Conservation (phyloP, 92 coral and sea anemone species). For the Palythoa grandiflora region DNA sequence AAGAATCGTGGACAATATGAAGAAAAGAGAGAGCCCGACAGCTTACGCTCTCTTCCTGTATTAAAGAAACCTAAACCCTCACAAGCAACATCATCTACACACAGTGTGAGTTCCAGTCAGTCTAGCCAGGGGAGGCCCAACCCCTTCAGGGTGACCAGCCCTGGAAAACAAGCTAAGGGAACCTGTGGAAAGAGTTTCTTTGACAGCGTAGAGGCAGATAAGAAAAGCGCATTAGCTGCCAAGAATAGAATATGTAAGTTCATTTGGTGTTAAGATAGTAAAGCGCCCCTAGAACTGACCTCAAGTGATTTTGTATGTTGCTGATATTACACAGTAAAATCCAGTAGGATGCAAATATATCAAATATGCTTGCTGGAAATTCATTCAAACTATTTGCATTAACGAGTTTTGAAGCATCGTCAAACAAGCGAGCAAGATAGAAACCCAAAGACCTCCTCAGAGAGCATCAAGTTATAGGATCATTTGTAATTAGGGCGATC, state of each 20-base stretch:
- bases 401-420: too few species aligned
- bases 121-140: constrained; percentile 86
- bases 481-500: too few species aligned
- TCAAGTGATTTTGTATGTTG: not conserved
- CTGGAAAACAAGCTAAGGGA: constrained; percentile 61
- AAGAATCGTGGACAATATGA: constrained; percentile 4
- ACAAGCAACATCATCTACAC: constrained; percentile 62
- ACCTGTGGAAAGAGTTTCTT: constrained; percentile 86
- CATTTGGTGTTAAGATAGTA: too few species aligned
- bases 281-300: not conserved
- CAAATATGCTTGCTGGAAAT: too few species aligned
- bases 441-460: too few species aligned
- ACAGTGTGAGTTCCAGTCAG: constrained; percentile 47
- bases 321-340: not conserved
- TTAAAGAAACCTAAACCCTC: constrained; percentile 55
- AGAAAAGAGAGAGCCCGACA: not conserved
- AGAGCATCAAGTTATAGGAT: too few species aligned
- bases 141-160: constrained; percentile 87
- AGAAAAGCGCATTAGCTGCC: constrained; percentile 66
- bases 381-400: too few species aligned
- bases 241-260: constrained; percentile 76
- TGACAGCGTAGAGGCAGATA: constrained; percentile 92
- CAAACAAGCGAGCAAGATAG: too few species aligned
- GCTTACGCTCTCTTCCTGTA: constrained; percentile 4
- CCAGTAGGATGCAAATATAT: too few species aligned